Base-by-base conservation (phyloP, 2,888 invertebrate genomes). In the Drosophila phalerata region DNA sequence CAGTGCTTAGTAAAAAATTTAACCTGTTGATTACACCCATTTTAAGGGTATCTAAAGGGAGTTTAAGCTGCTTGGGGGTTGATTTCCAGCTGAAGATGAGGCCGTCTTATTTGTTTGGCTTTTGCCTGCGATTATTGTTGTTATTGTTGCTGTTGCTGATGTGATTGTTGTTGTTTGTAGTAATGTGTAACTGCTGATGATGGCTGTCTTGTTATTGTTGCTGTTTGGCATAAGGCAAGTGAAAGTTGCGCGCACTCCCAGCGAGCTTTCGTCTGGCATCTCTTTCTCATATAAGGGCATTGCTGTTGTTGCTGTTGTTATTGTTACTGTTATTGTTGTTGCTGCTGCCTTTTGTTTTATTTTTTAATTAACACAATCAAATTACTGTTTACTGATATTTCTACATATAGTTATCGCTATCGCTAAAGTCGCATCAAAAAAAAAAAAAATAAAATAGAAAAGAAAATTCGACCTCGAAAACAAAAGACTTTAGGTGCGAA, bases 321-420 rank as follows among this genome's bases (percentile, higher is more conserved):
- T 4, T 52, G 17, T 17, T 47, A 40, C 32, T 62, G 30, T 38
- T 64, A 30, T n/a, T 70, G 45, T 38, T 42, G 73, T 38, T 57
- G 69, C 45, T 19, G 49, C 40, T 70, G 53, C 48, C 63, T 81
- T 82, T 89, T 89, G 78, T 85, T 89, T 87, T 85, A 74, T 75
- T 82, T 84, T 87, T 85, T 86, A 86, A 86, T 86, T 86, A 86
- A 85, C 89, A 88, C 85, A 72, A 82, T 89, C 73, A 82, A 86
- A 85, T 79, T 82, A 82, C 70, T 63, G 65, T 60, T 69, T 71
- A 63, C 78, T 79, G 57, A 45, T 77, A 79, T 73, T 69, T 72
- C 73, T 77, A 77, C 77, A 77, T 70, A 69, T 81, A 58, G 70
- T 63, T 78, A 69, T 80, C 72, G 70, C 67, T 79, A 79, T 75